Base-by-base conservation (phyloP, 1,140 invertebrate species). In the Mya arenaria region DNA sequence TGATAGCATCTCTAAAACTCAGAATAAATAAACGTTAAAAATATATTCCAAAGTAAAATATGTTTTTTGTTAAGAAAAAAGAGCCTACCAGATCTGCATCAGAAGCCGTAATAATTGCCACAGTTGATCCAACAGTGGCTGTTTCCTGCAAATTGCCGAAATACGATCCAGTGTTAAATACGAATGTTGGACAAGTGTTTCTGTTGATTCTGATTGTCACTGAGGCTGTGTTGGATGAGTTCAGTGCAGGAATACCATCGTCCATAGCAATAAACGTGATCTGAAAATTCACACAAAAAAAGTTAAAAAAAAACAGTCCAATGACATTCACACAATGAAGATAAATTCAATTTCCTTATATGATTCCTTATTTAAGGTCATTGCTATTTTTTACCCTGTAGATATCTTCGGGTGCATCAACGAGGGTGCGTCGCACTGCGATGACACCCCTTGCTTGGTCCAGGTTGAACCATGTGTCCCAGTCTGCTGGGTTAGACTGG, bases 351-450 rank as follows among this genome's bases (percentile, higher is more conserved):
- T 48, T n/a, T n/a, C 13, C 44, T 13, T 48, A 63, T 28, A 28
- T 32, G 23, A 62, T 4, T 28, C 19, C 30, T 6, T 23, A 56
- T 56, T 6, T 56, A 4, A 62, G 25, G 4, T n/a, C n/a, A n/a
- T n/a, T n/a, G n/a, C n/a, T n/a, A n/a, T n/a, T 28, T 52, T 78
- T 84, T 86, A 90, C 89, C 39, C 17, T 71, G 63, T 88, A 84
- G 0, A 13, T 23, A 4, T 44, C 23, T 13, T 80, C 77, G 32
- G 63, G 86, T 44, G 85, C 85, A 6, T 65, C 73, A 6, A 79
- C 55, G 4, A 90, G 83, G 28, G 73, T 71, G 68, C 69, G 73
- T 19, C 79, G 87, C 1, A 90, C 41, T 19, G 63, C 83, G 17
- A 90, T 84, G 0, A 52, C 23, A 15, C 88, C 88, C 30, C 83